phyloP scores from a whole-genome alignment of 1,140 invertebrate species.

The Pseudomyrmex flavicornis region DNA sequence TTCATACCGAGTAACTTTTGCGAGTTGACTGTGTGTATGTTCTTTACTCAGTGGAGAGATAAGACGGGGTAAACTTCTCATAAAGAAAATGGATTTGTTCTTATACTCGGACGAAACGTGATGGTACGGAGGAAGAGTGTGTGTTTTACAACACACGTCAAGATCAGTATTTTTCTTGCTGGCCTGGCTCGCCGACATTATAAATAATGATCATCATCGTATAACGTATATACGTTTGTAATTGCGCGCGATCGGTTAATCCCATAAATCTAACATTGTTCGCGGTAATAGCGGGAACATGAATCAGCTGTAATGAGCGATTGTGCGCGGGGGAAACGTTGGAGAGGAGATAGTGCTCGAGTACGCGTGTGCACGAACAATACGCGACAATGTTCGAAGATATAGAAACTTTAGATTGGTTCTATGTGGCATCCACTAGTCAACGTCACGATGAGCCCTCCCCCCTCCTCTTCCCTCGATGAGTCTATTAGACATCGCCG shows the following conservation, averaged over 20 bases:
- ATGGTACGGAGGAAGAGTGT: not conserved
- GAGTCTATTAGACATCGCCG: conserved; percentile 10
- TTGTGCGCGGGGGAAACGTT: not conserved
- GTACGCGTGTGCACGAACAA: not conserved
- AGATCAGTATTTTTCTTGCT: not conserved
- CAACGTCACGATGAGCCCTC: not conserved
- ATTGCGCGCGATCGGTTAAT: not conserved
- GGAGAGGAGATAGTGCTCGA: not conserved
- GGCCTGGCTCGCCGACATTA: not conserved
- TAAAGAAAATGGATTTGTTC: conserved; percentile 5
- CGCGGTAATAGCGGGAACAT: not conserved
- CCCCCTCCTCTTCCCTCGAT: not conserved
- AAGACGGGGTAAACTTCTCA: not conserved
- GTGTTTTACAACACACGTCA: not conserved
- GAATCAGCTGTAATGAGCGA: not conserved
- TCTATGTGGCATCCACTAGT: not conserved
- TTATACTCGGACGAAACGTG: not conserved
- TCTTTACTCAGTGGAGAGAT: not conserved
- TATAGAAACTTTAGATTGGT: conserved; percentile 17
- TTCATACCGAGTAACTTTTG: conserved; percentile 32
- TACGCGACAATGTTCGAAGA: not conserved
- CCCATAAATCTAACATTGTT: not conserved
- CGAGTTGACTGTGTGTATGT: conserved; percentile 18
- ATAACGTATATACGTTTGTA: not conserved
- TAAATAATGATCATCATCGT: not conserved